These are phyloP conservation scores for Rhamnusium bicolor DNA, from an alignment of 2,888 invertebrate genomes.

Conservation along the genomic window DNA sequence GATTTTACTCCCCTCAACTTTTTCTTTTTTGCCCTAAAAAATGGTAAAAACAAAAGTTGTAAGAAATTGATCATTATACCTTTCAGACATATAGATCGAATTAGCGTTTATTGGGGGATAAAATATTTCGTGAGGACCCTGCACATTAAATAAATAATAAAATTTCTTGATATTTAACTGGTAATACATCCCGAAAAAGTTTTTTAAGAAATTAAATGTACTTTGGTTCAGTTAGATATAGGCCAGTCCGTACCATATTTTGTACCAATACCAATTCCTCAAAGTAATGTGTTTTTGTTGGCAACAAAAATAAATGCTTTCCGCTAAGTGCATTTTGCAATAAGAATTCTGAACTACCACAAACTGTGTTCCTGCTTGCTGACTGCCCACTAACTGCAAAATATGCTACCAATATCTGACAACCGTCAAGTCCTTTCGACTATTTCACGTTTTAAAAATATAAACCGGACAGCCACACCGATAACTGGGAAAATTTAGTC, in stretches of 20 bases:
- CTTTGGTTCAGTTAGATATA: not conserved
- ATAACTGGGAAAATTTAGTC: constrained; percentile 24
- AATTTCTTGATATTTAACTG: too few species aligned
- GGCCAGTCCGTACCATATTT: not conserved
- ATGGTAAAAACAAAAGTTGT: too few species aligned
- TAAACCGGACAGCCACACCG: constrained; percentile 22
- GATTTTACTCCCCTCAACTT: too few species aligned
- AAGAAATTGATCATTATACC: too few species aligned
- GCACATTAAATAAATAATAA: too few species aligned
- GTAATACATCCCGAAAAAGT: too few species aligned
- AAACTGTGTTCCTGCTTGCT: constrained; percentile 5
- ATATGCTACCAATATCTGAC: constrained; percentile 34
- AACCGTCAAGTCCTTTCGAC: constrained; percentile 6
- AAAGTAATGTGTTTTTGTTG: constrained; percentile 3
- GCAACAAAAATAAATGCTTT: constrained; percentile 13
- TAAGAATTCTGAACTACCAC: constrained; percentile 32
- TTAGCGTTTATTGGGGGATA: too few species aligned
- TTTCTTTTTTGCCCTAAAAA: too few species aligned
- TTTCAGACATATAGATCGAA: too few species aligned
- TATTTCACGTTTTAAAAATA: constrained; percentile 29
- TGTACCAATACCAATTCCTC: constrained; percentile 10
- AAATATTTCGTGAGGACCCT: too few species aligned
- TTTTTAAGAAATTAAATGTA: too few species aligned
- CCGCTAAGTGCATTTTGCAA: constrained; percentile 37
- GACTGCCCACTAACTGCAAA: constrained; percentile 30